Evolutionary conservation across 2,113 vertebrate species (phyloP).

Genomic region (Dipodomys merriami): DNA sequence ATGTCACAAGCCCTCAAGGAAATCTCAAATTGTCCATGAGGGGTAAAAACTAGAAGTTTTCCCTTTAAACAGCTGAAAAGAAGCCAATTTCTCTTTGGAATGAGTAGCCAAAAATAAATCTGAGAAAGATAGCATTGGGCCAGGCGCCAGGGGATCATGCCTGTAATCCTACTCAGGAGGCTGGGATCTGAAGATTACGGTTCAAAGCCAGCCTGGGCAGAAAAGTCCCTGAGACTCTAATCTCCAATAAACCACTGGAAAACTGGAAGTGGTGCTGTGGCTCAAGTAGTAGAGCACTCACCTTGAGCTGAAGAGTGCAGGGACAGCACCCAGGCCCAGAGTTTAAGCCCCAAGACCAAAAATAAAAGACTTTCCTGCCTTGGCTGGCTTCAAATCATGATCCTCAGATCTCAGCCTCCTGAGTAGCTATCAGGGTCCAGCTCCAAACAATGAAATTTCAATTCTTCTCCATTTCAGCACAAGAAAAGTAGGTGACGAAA

Average conservation of each 20-base stretch:
- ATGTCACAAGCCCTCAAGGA: not conserved
- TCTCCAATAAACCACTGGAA: too few species aligned
- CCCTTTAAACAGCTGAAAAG: slow-evolving; percentile 29
- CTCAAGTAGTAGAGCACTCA: too few species aligned
- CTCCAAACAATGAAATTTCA: not conserved
- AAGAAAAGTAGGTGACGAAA: not conserved
- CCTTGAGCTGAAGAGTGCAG: not conserved
- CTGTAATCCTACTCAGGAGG: too few species aligned
- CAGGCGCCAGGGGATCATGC: too few species aligned
- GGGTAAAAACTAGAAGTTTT: slow-evolving; percentile 23
- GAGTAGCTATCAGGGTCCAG: not conserved
- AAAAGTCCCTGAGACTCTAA: too few species aligned
- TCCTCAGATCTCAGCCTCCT: not conserved
- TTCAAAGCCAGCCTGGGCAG: too few species aligned
- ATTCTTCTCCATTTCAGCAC: slow-evolving; percentile 20
- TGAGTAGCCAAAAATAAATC: slow-evolving; percentile 21
- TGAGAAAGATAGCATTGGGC: not conserved
- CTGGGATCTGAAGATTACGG: too few species aligned
- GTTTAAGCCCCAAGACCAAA: too few species aligned
- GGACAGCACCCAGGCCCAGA: too few species aligned
- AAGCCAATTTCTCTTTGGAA: not conserved
- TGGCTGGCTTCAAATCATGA: too few species aligned
- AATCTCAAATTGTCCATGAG: slow-evolving; percentile 36
- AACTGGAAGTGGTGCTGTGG: too few species aligned
- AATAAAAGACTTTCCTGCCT: too few species aligned